Evolutionary conservation across 1,140 invertebrate genomes (phyloP).

Genomic region (Apis dorsata): DNA sequence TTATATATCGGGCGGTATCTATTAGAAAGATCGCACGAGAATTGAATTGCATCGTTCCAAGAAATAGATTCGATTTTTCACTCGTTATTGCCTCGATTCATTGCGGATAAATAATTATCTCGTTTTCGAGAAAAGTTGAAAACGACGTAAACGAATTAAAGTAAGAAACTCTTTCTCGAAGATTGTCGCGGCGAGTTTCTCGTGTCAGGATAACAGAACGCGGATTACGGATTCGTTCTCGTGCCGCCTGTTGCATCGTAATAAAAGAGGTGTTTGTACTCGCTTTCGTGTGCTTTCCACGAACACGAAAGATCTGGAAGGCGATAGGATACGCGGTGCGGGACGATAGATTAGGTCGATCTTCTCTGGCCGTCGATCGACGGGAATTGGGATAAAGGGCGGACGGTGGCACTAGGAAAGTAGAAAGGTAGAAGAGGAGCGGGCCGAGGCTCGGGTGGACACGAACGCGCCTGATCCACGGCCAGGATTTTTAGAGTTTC

Average conservation of each 20-base stretch:
- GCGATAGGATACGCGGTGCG: too few species aligned
- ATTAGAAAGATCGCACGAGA: too few species aligned
- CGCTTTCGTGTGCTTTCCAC: neutral
- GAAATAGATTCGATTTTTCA: too few species aligned
- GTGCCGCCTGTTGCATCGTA: conserved; percentile 56
- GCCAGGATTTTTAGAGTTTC: conserved; percentile 68
- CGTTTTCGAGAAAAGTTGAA: too few species aligned
- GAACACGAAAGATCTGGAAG: conserved; percentile 6
- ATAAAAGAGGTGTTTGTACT: neutral
- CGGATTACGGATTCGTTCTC: conserved; percentile 45
- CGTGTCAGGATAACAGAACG: conserved; percentile 70
- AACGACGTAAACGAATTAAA: too few species aligned
- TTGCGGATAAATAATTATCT: too few species aligned
- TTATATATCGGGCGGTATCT: too few species aligned
- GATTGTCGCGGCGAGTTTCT: conserved; percentile 62
- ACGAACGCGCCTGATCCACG: conserved; percentile 71
- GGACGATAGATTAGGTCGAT: conserved; percentile 3
- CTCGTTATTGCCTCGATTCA: too few species aligned
- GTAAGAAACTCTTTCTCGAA: conserved; percentile 14
- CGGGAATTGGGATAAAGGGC: conserved; percentile 75
- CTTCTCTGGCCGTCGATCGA: conserved; percentile 51
- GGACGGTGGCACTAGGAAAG: conserved; percentile 69
- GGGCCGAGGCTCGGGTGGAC: conserved; percentile 22
- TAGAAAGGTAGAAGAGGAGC: conserved; percentile 49
- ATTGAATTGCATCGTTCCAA: too few species aligned